These are phyloP conservation scores for Acropora tenuis DNA, from an alignment of 64 coral and sea anemone genomes.

Conservation along the genomic window DNA sequence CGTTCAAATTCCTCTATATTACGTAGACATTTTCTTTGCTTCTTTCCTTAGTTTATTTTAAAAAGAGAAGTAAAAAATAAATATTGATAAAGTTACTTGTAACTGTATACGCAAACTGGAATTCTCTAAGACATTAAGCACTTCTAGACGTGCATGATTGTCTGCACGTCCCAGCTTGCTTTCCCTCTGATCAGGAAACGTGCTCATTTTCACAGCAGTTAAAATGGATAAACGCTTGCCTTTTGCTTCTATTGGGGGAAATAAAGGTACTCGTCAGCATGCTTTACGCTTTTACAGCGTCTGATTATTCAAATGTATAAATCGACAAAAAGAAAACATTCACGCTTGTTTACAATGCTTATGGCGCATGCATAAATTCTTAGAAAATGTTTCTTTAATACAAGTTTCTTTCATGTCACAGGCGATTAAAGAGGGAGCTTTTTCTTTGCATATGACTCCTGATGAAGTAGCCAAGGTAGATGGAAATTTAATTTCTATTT, in stretches of 20 bases:
- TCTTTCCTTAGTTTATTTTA: no score
- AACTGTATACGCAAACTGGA: no score
- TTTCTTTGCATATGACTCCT: constrained; percentile 7
- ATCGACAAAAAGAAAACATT: not conserved
- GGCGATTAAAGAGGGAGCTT: constrained; percentile 4
- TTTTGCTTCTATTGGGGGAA: not conserved
- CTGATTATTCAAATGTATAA: not conserved
- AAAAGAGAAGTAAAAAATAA: no score
- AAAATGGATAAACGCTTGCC: not conserved
- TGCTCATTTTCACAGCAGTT: not conserved
- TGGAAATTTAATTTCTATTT: not conserved
- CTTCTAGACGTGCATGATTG: not conserved
- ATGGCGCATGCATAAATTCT: not conserved
- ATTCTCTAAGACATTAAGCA: no score
- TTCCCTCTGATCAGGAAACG: not conserved
- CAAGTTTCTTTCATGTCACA: not conserved
- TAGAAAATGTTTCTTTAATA: no score
- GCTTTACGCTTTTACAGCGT: not conserved
- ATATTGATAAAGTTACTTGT: no score
- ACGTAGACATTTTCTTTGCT: no score
- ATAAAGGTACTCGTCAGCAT: not conserved
- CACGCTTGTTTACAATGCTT: not conserved
- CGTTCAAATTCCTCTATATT: no score
- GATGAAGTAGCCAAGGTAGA: constrained; percentile 3
- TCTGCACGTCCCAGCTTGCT: not conserved